Base-by-base conservation (phyloP, 2,113 vertebrate genomes). In the Microtus ochrogaster region DNA sequence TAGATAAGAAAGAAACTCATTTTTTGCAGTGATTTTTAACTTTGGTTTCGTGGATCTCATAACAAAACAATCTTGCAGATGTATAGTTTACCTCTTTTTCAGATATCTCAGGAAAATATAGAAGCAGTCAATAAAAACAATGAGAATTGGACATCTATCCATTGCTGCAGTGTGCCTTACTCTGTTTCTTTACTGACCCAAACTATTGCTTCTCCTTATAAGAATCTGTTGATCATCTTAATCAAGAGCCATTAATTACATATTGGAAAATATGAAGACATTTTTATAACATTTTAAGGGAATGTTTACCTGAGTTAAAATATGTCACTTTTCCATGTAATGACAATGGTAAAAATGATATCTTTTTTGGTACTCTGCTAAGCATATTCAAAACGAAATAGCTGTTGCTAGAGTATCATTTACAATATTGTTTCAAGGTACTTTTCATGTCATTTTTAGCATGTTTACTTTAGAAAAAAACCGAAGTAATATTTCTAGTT, bases 231-330 rank as follows among this genome's bases (percentile, higher is more conserved):
- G 21, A 76, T 39, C n/a, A 4, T 30, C 13, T 85, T 44, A 93
- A 79, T 39, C 8, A 63, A n/a, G 13, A 87, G 49, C 28, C 70
- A 9, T 52, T 89, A 68, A 52, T 47, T 44, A 70, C 79, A 33
- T 7, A 81, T 44, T n/a, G 66, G 81, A 41, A 66, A 81, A 9
- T 66, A 72, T 49, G 47, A 87, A 11, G 17, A n/a, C 0, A 72
- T 21, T 21, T 72, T 12, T 91, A 8, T 49, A 11, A 5, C 68
- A 65, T 70, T 78, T 77, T 82, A 49, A 28, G 26, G 66, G 36
- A 72, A 70, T 22, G 58, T 61, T 92, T 89, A 49, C 14, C 65
- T 92, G 74, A 92, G 58, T 92, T 16, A n/a, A 68, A 11, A 16
- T 22, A 1, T 72, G 5, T 16, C 36, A 65, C 13, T 84, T 84